Conservation (phyloP, 2,888 invertebrate species). For the Drosophila algonquin region DNA sequence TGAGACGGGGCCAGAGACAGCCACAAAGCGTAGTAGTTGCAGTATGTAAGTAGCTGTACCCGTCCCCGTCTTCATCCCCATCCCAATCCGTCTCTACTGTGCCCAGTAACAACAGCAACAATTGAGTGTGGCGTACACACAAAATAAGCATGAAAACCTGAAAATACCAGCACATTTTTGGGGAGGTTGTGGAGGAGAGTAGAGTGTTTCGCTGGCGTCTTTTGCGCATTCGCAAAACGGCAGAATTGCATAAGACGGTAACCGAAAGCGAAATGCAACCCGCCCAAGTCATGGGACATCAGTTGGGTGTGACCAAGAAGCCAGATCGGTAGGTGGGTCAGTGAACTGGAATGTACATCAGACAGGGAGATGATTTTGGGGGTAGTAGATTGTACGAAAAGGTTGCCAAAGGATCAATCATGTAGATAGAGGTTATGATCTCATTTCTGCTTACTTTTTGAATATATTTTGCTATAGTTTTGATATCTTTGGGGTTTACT, state of each 20-base stretch:
- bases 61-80: slow-evolving; percentile 20
- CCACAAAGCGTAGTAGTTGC: slow-evolving; percentile 29
- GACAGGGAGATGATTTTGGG: neutral
- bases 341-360: slow-evolving; percentile 15
- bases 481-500: no score
- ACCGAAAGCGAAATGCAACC: slow-evolving; percentile 37
- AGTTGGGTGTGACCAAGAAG: slow-evolving; percentile 21
- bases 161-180: slow-evolving; percentile 55
- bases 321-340: slow-evolving; percentile 20
- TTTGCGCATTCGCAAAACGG: slow-evolving; percentile 49
- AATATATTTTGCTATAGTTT: no score
- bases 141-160: slow-evolving; percentile 63
- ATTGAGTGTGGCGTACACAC: slow-evolving; percentile 48
- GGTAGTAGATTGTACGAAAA: neutral
- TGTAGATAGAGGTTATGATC: neutral
- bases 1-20: slow-evolving; percentile 7
- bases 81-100: neutral
- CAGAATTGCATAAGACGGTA: slow-evolving; percentile 48
- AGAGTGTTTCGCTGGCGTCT: slow-evolving; percentile 20
- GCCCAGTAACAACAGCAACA: slow-evolving; percentile 22
- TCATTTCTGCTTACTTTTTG: neutral
- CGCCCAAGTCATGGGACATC: slow-evolving; percentile 41
- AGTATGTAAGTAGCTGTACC: slow-evolving; percentile 38
- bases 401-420: neutral
- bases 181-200: slow-evolving; percentile 13